A percentile compares a stretch with the other conserved stretches of the same genome.
These are phyloP conservation scores for Stegostoma tigrinum DNA, from an alignment of 2,113 vertebrate genomes.

Conservation along the genomic window DNA sequence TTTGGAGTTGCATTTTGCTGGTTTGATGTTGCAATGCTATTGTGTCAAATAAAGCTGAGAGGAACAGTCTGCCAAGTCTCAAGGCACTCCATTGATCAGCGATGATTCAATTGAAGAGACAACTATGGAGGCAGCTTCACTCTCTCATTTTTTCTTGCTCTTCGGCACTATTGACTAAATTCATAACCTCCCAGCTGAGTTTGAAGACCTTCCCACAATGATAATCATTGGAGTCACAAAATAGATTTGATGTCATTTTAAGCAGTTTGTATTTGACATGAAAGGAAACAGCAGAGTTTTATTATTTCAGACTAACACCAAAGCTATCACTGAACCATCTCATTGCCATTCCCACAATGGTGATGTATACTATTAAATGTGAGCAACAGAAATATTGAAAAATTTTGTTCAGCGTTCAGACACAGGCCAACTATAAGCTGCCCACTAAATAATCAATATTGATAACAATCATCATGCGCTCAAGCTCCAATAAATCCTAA, in stretches of 20 bases:
- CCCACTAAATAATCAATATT: not conserved
- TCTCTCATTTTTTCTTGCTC: not conserved
- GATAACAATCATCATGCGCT: not conserved
- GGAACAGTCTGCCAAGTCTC: not conserved
- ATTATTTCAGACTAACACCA: not conserved
- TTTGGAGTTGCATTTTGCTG: not conserved
- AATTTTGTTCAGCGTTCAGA: not conserved
- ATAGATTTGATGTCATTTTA: slow-evolving; percentile 26
- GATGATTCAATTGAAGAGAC: slow-evolving; percentile 7
- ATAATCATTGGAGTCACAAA: not conserved
- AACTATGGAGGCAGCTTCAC: not conserved
- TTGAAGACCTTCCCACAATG: not conserved
- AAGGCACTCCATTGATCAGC: not conserved
- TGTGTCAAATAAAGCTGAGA: not conserved
- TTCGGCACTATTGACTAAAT: not conserved
- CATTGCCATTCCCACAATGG: not conserved
- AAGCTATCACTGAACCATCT: not conserved
- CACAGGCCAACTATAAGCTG: not conserved
- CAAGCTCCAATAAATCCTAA: not conserved
- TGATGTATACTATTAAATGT: not conserved
- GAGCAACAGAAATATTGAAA: not conserved
- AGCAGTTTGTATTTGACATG: not conserved
- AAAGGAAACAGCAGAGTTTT: not conserved
- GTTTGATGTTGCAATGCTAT: not conserved
- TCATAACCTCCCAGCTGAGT: not conserved